Evolutionary conservation across 2,113 vertebrate genomes (phyloP), one percentile per base, ranked within the genome.

Genomic region (Nothoprocta pentlandii): DNA sequence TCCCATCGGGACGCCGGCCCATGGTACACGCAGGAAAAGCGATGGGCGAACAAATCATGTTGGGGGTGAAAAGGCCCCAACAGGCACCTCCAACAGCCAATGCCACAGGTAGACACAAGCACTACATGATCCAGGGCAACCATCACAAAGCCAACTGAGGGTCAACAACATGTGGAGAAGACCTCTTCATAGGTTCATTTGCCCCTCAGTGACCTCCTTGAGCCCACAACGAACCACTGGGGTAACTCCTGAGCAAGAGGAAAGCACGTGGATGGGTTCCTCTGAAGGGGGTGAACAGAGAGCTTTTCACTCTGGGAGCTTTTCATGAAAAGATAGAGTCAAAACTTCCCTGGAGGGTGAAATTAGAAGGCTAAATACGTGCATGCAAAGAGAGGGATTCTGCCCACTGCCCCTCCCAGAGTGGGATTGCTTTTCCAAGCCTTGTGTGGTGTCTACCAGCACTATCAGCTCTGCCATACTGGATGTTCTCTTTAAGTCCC

Each of bases 1-100:
- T 49, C 67, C 32, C 12, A 9, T 26, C 59, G 59, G 47, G 62
- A 73, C 51, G 41, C 44, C 4, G 17, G 62, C 15, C 26, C 14
- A 3, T 15, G 56, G 54, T 1, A 2, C 19, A 21, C 0, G 0
- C 16, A 5, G 6, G 2, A 8, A 8, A 1, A 51, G 77, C 16
- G 54, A 16, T 0, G 0, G n/a, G 36, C 9, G 6, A 67, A 13
- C 6, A 2, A 66, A 68, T 14, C 25, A 44, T 12, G 10, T 49
- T 39, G 25, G 16, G 9, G 7, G 10, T 28, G 20, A n/a, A 79
- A 80, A 81, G 59, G 34, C 10, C 47, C 47, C 25, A 71, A 15
- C 5, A 4, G 6, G 12, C 23, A 5, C 69, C 25, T 19, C 26
- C 17, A 3, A 39, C 26, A 70, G 47, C 47, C 11, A 25, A 39